Evolutionary conservation across 2,888 invertebrate species (phyloP), one percentile per base, ranked within the genome.

Genomic region (Yponomeuta malinellus): DNA sequence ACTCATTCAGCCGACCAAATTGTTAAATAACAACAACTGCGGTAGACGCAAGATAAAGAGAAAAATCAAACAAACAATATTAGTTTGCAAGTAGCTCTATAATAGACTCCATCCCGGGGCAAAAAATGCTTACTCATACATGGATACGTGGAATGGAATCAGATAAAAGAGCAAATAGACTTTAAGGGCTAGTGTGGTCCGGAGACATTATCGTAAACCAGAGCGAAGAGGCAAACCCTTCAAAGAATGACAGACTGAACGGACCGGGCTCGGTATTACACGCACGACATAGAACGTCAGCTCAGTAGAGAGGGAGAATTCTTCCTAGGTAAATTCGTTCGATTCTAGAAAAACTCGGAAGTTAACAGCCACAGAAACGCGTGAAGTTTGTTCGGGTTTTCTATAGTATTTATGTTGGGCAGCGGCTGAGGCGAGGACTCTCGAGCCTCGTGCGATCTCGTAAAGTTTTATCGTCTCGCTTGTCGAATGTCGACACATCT

Each of bases 401-500:
- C 52, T 59, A 59, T 59, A 15, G 12, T 59, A 15, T 59, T 59
- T 43, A 12, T 59, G 52, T 15, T 3, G 52, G 52, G 15, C 52
- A 59, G 1, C 15, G 52, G 52, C 52, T 15, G 15, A 43, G 43
- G 15, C 52, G 15, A 59, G 52, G 37, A 67, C 67, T 33, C 37
- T 23, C 29, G 48, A n/a, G n/a, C n/a, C 10, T 4, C 65, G 65
- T 15, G 29, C 65, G 31, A 65, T 65, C 29, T 80, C 83, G 79
- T 84, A 79, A 83, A 82, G 76, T 79, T 82, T 83, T 79, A 83
- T 81, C 79, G 74, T 73, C 76, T 79, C 77, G 10, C 65, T 33
- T 65, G 12, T 65, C 23, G 64, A 64, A 64, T 68, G 68, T 68
- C 68, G 68, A 78, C 83, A 82, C 83, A 82, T 83, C 80, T 83